Evolutionary conservation across 64 coral and sea anemone species (phyloP).

Genomic region (Astreopora myriophthalma): DNA sequence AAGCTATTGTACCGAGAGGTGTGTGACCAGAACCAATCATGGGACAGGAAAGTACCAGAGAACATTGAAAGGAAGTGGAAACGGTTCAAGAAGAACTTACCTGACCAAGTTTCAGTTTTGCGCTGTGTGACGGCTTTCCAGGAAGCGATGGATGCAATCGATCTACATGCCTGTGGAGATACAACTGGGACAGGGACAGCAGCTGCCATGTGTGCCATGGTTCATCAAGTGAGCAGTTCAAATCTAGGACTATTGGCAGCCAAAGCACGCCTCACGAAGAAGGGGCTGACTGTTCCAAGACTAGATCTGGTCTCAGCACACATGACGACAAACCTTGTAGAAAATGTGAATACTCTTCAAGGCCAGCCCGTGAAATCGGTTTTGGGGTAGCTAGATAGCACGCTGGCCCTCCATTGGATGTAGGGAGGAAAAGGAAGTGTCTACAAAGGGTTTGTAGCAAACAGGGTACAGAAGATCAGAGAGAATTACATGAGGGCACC

Average conservation of each 20-base stretch:
- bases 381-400: conserved; percentile 67
- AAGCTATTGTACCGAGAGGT: conserved; percentile 36
- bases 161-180: background rate
- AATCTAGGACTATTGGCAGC: conserved; percentile 5
- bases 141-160: background rate
- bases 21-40: background rate
- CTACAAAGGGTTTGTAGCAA: conserved; percentile 72
- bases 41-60: background rate
- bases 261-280: conserved; percentile 39
- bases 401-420: conserved; percentile 64
- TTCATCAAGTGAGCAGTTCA: conserved; percentile 8
- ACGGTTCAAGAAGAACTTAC: background rate
- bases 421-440: background rate
- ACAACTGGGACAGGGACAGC: conserved; percentile 6
- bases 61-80: background rate
- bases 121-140: background rate
- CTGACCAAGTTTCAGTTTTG: background rate
- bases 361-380: conserved; percentile 7
- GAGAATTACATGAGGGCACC: conserved; percentile 9
- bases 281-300: conserved; percentile 35
- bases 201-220: conserved; percentile 33
- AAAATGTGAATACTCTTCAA: conserved; percentile 20
- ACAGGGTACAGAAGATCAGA: conserved; percentile 53
- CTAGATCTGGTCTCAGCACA: conserved; percentile 23
- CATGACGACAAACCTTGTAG: conserved; percentile 7